phyloP scores from a whole-genome alignment of 1,140 invertebrate species.

The Calosoma granatense region DNA sequence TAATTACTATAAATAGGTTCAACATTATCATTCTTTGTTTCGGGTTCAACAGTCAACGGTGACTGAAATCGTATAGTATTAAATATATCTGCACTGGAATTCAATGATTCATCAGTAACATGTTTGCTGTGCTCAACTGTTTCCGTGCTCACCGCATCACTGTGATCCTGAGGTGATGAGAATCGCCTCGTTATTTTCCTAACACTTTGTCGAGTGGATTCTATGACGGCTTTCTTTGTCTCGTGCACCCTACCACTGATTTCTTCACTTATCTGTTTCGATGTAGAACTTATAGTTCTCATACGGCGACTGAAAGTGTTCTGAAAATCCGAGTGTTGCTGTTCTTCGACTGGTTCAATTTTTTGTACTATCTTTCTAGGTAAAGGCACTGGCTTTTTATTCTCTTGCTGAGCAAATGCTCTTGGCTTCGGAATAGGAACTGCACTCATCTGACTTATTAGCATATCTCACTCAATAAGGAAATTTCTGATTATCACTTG shows the following conservation, averaged over 20 bases:
- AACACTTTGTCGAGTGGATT: constrained; percentile 39
- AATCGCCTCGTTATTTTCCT: constrained; percentile 33
- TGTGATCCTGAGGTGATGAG: constrained; percentile 24
- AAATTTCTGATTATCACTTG: constrained; percentile 6
- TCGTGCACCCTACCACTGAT: constrained; percentile 39
- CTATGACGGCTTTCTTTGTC: constrained; percentile 40
- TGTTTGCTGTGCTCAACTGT: constrained; percentile 14
- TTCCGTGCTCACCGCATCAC: constrained; percentile 15
- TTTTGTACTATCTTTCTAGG: constrained; percentile 18
- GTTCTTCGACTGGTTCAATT: constrained; percentile 15
- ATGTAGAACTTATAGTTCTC: constrained; percentile 32
- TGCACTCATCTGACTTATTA: background rate
- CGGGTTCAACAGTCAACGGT: constrained; percentile 20
- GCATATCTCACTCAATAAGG: background rate
- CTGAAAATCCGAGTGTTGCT: constrained; percentile 14
- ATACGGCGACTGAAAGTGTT: constrained; percentile 24
- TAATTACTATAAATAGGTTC: constrained; percentile 24
- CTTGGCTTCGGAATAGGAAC: constrained; percentile 3
- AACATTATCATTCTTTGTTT: constrained; percentile 4
- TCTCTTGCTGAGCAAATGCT: constrained; percentile 8
- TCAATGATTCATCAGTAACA: constrained; percentile 18
- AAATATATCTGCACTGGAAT: constrained; percentile 28
- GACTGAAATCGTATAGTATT: constrained; percentile 29
- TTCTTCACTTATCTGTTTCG: constrained; percentile 39
- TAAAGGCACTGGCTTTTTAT: constrained; percentile 26